Base-by-base conservation (phyloP, 2,888 invertebrate genomes). In the Copidosoma aretas region DNA sequence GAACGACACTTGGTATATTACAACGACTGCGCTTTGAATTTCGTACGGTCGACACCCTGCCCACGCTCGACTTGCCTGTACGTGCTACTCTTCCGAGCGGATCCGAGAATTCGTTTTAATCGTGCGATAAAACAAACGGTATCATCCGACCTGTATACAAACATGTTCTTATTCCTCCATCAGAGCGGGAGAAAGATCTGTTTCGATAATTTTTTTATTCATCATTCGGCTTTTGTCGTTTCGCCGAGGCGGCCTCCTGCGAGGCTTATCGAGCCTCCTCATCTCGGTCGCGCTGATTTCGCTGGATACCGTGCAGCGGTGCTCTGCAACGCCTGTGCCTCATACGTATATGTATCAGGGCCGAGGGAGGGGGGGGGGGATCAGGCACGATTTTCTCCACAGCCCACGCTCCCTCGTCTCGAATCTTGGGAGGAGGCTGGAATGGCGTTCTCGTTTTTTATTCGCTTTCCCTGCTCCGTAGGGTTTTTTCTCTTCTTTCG, bases 221-320 rank as follows among this genome's bases (percentile, higher is more conserved):
- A 12, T 41, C 41, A 1, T 32, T 17, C 12, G 43, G 56, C 14
- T 52, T 70, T 70, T 63, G 63, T 60, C 54, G 59, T 24, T 46
- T 41, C 49, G 62, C 59, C 53, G 60, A 70, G 59, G 60, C 63
- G 56, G 19, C 56, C 25, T 60, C 60, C 52, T 39, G 43, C 53
- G 60, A 24, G 58, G 53, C 57, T 58, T 67, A 70, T 67, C 70
- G 64, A 22, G 32, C n/a, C 17, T 41, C 60, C 43, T 53, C 67
- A 70, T 64, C 70, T 66, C 32, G 14, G 46, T 22, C 10, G 52
- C 56, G 60, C 43, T 59, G 62, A 69, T 65, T 54, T 65, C 24
- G 46, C 57, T 57, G 51, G 60, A 63, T 65, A 66, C 61, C 49
- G 3, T 24, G 54, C 24, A 24, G 15, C 54, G n/a, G 1, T 22